Conservation (phyloP, 2,888 invertebrate genomes). For the Entomobrya proxima region DNA sequence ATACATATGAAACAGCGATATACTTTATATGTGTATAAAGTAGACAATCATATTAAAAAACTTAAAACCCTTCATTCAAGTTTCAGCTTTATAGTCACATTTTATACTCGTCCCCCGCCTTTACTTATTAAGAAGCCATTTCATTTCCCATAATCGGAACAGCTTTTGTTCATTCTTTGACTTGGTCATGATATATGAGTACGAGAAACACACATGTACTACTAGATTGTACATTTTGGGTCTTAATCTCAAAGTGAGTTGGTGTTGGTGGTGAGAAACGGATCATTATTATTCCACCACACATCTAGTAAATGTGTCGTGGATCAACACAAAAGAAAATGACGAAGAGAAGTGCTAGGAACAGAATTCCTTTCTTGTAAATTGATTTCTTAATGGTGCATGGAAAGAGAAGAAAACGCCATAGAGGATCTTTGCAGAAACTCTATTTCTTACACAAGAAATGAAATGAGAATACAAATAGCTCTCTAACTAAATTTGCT, state of each 20-base stretch:
- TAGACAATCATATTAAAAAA: neutral
- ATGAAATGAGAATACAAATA: neutral
- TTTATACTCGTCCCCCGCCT: neutral
- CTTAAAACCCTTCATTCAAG: neutral
- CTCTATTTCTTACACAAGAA: neutral
- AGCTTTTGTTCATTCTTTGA: slow-evolving; percentile 1
- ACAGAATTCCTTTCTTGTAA: slow-evolving; percentile 28
- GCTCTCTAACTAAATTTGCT: neutral
- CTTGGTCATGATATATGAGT: neutral
- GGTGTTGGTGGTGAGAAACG: slow-evolving; percentile 3
- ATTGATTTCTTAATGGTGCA: slow-evolving; percentile 65
- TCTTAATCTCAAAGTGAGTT: slow-evolving; percentile 15
- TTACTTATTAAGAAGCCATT: neutral
- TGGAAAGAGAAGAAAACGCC: slow-evolving; percentile 29
- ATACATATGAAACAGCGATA: neutral
- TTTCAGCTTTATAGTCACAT: neutral
- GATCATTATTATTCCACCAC: slow-evolving; percentile 36
- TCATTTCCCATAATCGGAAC: neutral
- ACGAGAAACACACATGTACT: neutral
- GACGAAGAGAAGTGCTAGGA: neutral
- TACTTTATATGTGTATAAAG: neutral
- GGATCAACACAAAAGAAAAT: slow-evolving; percentile 49
- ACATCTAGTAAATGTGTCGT: slow-evolving; percentile 47
- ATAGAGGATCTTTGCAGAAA: neutral
- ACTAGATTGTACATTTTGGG: neutral